These are phyloP conservation scores for Phymatocera aterrima DNA, from an alignment of 2,888 invertebrate species.

Conservation along the genomic window DNA sequence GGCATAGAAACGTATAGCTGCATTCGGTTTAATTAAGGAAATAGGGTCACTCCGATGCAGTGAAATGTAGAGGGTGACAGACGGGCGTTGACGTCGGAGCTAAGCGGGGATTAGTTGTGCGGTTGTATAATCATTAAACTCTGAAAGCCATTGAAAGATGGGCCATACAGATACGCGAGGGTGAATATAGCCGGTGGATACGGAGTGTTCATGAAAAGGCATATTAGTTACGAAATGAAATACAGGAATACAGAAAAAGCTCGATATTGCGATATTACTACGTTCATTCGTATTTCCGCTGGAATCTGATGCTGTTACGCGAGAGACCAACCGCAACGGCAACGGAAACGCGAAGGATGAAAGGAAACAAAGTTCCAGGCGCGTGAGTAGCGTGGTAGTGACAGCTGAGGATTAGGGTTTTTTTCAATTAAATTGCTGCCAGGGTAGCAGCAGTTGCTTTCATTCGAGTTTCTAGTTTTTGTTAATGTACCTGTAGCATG, in stretches of 20 bases:
- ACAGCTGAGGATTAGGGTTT: constrained; percentile 12
- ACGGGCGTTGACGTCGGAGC: neutral
- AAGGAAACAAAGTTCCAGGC: neutral
- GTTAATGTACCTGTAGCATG: neutral
- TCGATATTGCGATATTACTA: neutral
- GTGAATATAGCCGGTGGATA: neutral
- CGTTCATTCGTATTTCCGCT: neutral
- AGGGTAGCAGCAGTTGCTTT: neutral
- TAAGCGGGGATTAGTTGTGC: neutral
- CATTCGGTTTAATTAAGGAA: constrained; percentile 20
- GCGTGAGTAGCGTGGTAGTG: constrained; percentile 23
- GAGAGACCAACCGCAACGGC: no score
- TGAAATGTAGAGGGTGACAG: neutral
- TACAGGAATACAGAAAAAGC: neutral
- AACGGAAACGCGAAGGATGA: neutral
- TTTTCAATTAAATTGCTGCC: constrained; percentile 18
- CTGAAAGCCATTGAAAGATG: neutral
- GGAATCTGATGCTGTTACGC: neutral
- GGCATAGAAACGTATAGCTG: neutral
- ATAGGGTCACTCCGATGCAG: constrained; percentile 3
- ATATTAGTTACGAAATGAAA: neutral
- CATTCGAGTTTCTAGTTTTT: neutral
- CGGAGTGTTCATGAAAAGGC: neutral
- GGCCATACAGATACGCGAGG: neutral
- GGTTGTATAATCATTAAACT: neutral